phyloP scores from a whole-genome alignment of 2,888 invertebrate species.

The Sinohyriopsis cumingii region DNA sequence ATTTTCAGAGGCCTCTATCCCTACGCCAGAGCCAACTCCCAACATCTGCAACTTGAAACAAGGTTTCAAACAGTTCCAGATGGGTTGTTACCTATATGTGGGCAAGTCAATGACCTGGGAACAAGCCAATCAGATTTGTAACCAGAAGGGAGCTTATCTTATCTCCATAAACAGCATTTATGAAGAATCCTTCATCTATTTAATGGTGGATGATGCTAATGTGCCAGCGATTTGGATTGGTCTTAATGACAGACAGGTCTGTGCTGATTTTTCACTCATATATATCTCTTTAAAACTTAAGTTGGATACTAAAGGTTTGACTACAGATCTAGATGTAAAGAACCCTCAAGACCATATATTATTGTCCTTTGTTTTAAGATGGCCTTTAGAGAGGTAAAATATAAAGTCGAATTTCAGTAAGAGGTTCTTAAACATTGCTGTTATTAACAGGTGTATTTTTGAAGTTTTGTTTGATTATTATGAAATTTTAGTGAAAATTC shows the following conservation, averaged over 20 bases:
- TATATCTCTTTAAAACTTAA: neutral
- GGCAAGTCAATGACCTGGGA: slow-evolving; percentile 32
- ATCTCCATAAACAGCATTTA: slow-evolving; percentile 43
- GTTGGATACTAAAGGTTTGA: neutral
- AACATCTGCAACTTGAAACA: slow-evolving; percentile 44
- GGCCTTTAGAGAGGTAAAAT: too few species aligned
- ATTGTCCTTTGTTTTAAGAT: too few species aligned
- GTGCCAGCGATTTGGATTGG: slow-evolving; percentile 47
- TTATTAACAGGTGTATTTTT: too few species aligned
- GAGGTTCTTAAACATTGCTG: too few species aligned
- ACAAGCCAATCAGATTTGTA: slow-evolving; percentile 35
- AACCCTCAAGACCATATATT: too few species aligned
- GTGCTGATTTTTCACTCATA: neutral
- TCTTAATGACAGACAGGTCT: slow-evolving; percentile 46
- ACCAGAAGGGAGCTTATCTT: slow-evolving; percentile 33
- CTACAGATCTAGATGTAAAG: too few species aligned
- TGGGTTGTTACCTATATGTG: slow-evolving; percentile 49
- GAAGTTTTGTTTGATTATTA: too few species aligned
- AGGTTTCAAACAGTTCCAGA: slow-evolving; percentile 43
- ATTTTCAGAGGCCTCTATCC: slow-evolving; percentile 35
- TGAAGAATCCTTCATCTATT: slow-evolving; percentile 48
- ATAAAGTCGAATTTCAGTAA: too few species aligned
- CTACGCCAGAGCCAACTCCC: slow-evolving; percentile 46
- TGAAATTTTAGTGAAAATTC: too few species aligned
- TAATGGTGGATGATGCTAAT: slow-evolving; percentile 33